Conservation (phyloP, 2,113 vertebrate species). For the Silurus glanis region DNA sequence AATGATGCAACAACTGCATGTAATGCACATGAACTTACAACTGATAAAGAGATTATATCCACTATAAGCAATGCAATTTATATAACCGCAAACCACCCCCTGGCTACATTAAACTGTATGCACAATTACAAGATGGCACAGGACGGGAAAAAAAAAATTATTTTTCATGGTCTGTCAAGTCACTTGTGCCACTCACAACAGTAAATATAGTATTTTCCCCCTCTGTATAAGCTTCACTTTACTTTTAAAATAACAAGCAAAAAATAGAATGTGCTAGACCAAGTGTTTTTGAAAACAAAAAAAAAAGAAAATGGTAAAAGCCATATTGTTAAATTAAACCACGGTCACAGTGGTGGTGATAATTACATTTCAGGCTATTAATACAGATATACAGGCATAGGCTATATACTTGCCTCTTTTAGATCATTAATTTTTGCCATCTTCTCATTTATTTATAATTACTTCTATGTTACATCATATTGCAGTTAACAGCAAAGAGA, state of each 20-base stretch:
- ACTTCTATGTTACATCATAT: neutral
- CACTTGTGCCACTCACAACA: neutral
- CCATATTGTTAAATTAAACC: neutral
- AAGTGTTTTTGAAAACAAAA: neutral
- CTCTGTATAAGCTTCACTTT: neutral
- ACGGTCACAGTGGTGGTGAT: neutral
- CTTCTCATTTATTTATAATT: neutral
- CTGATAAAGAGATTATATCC: too few relatives aligned
- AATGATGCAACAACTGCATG: too few relatives aligned
- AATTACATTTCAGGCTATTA: neutral
- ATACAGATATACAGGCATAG: neutral
- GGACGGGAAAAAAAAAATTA: neutral
- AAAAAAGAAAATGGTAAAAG: neutral
- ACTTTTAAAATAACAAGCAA: neutral
- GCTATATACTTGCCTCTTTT: neutral
- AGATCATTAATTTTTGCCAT: neutral
- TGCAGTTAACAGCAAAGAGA: neutral
- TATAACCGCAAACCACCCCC: neutral
- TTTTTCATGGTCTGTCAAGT: neutral
- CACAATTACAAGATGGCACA: neutral
- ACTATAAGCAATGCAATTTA: too few relatives aligned
- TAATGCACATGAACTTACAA: too few relatives aligned
- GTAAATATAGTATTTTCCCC: neutral
- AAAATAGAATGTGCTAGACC: neutral
- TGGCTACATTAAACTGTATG: neutral